A percentile compares a stretch with the other conserved stretches of the same genome.
Conservation (phyloP, 2,888 invertebrate genomes). For the Limnephilus lunatus region DNA sequence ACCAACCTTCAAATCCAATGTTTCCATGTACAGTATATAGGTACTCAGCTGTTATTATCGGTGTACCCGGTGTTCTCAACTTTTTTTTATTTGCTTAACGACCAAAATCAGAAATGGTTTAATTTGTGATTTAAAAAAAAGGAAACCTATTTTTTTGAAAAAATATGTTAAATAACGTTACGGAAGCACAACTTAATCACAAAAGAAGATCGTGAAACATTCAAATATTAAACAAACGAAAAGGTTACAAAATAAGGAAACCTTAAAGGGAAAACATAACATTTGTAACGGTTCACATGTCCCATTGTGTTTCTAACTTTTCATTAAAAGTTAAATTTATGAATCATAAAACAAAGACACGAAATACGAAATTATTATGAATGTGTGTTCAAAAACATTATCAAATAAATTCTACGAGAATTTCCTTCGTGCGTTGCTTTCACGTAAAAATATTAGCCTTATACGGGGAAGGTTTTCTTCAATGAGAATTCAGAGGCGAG, state of each 20-base stretch:
- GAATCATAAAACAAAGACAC: constrained; percentile 12
- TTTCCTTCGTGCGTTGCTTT: neutral
- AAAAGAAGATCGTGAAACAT: neutral
- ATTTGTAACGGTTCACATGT: neutral
- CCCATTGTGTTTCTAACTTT: neutral
- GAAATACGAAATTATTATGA: neutral
- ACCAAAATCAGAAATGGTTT: neutral
- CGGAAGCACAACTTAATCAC: neutral
- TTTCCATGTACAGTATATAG: neutral
- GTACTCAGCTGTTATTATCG: neutral
- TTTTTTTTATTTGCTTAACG: neutral
- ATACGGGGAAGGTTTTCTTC: neutral
- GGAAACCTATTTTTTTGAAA: no score
- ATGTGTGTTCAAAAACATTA: neutral
- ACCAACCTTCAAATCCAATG: neutral
- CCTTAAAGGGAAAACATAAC: neutral
- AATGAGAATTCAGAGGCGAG: neutral
- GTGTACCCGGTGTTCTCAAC: neutral
- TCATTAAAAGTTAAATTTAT: constrained; percentile 17
- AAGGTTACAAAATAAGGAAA: neutral
- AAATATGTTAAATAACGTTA: neutral
- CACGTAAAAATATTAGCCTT: neutral
- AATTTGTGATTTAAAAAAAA: neutral
- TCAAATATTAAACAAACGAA: neutral
- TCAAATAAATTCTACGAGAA: neutral